Evolutionary conservation across 2,113 vertebrate genomes (phyloP).

Genomic region (Romanogobio albipinnatus): DNA sequence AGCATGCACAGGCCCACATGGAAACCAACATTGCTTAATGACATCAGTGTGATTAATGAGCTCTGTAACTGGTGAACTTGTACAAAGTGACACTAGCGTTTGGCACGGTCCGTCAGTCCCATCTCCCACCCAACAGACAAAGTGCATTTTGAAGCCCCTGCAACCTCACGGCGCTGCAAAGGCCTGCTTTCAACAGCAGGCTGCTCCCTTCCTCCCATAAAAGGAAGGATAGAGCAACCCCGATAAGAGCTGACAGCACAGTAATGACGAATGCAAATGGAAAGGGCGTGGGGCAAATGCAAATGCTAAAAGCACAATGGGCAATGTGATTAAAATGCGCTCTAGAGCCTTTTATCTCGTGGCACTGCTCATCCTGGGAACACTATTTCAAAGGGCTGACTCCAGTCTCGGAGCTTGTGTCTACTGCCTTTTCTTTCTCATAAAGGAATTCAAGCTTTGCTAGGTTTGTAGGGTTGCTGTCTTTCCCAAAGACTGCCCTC

Average conservation of each 20-base stretch:
- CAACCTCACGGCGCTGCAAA: not conserved
- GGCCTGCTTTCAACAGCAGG: not conserved
- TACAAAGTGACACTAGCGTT: conserved; percentile 71
- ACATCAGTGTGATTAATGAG: conserved; percentile 71
- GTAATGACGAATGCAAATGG: conserved; percentile 76
- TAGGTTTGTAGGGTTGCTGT: conserved; percentile 54
- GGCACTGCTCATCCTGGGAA: conserved; percentile 55
- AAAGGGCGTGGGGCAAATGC: conserved; percentile 66
- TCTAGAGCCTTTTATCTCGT: conserved; percentile 64
- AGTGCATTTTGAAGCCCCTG: conserved; percentile 13
- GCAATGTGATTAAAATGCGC: conserved; percentile 73
- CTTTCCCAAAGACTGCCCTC: conserved; percentile 37
- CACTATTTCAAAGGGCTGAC: conserved; percentile 58
- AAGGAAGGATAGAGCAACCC: conserved; percentile 50
- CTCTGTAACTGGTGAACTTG: conserved; percentile 62
- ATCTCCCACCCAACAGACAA: conserved; percentile 66
- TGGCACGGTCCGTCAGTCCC: conserved; percentile 68
- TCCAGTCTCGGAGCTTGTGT: conserved; percentile 54
- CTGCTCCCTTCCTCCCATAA: conserved; percentile 38
- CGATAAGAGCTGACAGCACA: conserved; percentile 71
- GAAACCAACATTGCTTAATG: conserved; percentile 51
- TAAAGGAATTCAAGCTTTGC: conserved; percentile 62
- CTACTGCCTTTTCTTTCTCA: conserved; percentile 50
- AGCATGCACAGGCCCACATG: not conserved
- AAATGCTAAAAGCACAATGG: conserved; percentile 71